Evolutionary conservation across 2,797 vertebrate species (phyloP), one percentile per base, ranked within the genome.

Genomic region (Allobates femoralis): DNA sequence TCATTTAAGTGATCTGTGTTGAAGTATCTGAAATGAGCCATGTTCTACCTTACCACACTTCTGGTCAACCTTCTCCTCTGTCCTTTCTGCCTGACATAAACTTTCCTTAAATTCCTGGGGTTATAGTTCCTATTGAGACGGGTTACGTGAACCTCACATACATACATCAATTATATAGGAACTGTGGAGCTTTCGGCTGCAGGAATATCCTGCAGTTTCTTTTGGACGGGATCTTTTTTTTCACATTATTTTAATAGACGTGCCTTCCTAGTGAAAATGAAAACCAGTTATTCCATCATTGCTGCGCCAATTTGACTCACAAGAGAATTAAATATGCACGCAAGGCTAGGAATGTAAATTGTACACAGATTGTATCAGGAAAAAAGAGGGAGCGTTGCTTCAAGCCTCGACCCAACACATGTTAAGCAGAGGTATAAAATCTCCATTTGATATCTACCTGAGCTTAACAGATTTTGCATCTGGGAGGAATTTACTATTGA

Each of bases 231-330:
- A 84, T 69, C 41, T 80, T 75, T 77, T 69, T 87, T 83, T 73
- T 87, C 46, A 73, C 82, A 66, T 87, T 84, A 87, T 79, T 87
- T 80, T 80, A 87, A 80, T 79, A 87, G 86, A 84, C 86, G 51
- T 87, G 86, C 86, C 81, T 87, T 84, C 81, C 77, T 84, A 84
- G 86, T 87, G 86, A 87, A 87, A 87, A 87, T 87, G 81, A 87
- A 87, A 87, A 87, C 76, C 86, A 84, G 82, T 87, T 87, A 80
- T 84, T 87, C 58, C 82, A 75, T 80, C 69, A 28, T 26, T 84
- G 56, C 82, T 80, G 86, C 53, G 82, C 86, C 82, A 87, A 64
- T 87, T 79, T 66, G 81, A 87, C 73, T 79, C 86, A 80, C 86
- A 51, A 71, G 86, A 81, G 86, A 84, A 87, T 87, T 79, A 84